Evolutionary conservation across 2,888 invertebrate genomes (phyloP).

Genomic region (Eupeodes luniger): DNA sequence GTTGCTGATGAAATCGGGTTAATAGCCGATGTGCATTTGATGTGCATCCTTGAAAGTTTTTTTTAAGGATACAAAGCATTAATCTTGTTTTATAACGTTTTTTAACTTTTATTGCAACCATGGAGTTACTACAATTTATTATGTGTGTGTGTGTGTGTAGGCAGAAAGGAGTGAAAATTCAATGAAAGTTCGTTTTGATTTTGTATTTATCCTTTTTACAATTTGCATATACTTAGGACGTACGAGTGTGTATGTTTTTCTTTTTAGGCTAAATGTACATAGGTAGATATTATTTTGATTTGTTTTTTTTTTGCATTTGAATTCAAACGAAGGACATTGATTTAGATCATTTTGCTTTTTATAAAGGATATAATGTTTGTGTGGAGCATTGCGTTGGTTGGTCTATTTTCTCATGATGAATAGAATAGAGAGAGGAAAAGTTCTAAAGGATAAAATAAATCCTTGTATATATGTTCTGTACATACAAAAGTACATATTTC

Average conservation of each 20-base stretch:
- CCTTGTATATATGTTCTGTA: background rate
- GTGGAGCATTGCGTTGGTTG: background rate
- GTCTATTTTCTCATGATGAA: background rate
- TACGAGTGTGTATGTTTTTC: constrained; percentile 36
- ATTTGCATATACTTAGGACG: constrained; percentile 19
- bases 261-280: background rate
- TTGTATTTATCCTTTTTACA: constrained; percentile 13
- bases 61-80: constrained; percentile 67
- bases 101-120: background rate
- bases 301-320: constrained; percentile 1
- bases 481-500: background rate
- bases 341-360: constrained; percentile 5
- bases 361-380: background rate
- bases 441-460: background rate
- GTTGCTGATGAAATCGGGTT: constrained; percentile 64
- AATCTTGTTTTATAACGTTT: constrained; percentile 39
- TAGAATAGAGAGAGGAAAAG: background rate
- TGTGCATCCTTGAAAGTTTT: constrained; percentile 75
- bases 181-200: constrained; percentile 19
- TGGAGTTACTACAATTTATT: background rate
- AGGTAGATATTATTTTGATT: background rate
- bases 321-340: constrained; percentile 17
- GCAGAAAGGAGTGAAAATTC: constrained; percentile 32
- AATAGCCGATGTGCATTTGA: constrained; percentile 74
- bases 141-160: background rate